A percentile compares a stretch with the other conserved stretches of the same genome.
phyloP scores from a whole-genome alignment of 92 coral and sea anemone genomes.

The Palythoa caribaeorum region DNA sequence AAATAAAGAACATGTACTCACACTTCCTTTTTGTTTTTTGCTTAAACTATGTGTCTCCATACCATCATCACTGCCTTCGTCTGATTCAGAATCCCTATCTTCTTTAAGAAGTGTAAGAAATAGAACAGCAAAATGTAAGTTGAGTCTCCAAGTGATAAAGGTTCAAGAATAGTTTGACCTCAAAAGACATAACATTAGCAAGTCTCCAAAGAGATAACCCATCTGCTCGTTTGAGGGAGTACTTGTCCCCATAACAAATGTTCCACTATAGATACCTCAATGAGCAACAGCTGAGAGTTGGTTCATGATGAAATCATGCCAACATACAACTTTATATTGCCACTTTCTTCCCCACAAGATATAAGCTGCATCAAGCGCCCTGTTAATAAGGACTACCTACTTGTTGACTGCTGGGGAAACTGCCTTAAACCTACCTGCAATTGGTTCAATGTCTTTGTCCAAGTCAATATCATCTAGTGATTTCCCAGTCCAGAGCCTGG shows the following conservation, averaged over 20 bases:
- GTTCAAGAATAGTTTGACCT: background rate
- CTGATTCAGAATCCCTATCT: constrained; percentile 43
- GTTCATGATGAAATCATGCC: constrained; percentile 29
- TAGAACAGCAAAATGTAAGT: constrained; percentile 16
- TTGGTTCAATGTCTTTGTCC: constrained; percentile 34
- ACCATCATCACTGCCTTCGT: constrained; percentile 38
- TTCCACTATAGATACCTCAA: constrained; percentile 37
- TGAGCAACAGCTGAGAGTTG: constrained; percentile 24
- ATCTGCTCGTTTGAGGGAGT: background rate
- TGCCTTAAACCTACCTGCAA: constrained; percentile 44
- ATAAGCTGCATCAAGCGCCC: constrained; percentile 36
- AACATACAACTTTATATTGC: background rate
- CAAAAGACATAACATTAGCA: background rate
- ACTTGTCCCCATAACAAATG: background rate
- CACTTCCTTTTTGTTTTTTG: constrained; percentile 39
- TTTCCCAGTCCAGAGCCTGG: constrained; percentile 38
- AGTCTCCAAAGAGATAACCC: constrained; percentile 3
- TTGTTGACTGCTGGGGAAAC: constrained; percentile 32
- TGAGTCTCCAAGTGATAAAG: constrained; percentile 2
- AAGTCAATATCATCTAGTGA: constrained; percentile 51
- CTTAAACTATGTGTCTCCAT: constrained; percentile 29
- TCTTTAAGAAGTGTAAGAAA: constrained; percentile 18
- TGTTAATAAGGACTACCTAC: constrained; percentile 3
- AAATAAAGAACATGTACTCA: constrained; percentile 20
- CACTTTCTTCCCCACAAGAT: constrained; percentile 44